Conservation (phyloP, 1,140 invertebrate genomes). For the Harpegnathos saltator region DNA sequence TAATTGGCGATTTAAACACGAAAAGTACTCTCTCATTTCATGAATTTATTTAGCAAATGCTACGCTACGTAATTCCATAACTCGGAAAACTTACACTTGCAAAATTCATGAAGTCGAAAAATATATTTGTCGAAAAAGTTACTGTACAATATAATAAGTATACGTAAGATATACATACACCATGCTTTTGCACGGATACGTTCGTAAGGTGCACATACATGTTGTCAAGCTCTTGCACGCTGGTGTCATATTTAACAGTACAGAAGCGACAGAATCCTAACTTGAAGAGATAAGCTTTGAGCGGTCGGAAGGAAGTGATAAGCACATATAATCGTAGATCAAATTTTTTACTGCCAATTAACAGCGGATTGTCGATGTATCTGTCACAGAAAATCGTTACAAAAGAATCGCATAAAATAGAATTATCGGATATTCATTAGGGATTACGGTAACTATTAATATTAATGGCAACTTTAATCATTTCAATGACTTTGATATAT, state of each 20-base stretch:
- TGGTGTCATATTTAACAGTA: constrained; percentile 92
- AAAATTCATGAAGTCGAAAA: too few relatives aligned
- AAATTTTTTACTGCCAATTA: constrained; percentile 96
- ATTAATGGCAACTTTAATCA: too few relatives aligned
- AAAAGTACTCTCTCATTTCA: too few relatives aligned
- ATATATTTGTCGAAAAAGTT: not conserved
- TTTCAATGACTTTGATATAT: too few relatives aligned
- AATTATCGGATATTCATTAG: not conserved
- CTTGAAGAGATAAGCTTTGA: constrained; percentile 92
- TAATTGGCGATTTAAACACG: too few relatives aligned
- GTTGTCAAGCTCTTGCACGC: constrained; percentile 92
- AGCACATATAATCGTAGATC: constrained; percentile 94
- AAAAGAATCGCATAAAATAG: not conserved
- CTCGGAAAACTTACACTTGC: too few relatives aligned
- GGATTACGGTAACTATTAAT: too few relatives aligned
- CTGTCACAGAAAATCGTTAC: constrained; percentile 73
- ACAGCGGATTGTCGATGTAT: constrained; percentile 94
- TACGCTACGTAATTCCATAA: too few relatives aligned
- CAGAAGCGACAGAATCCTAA: constrained; percentile 95
- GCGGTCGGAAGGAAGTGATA: constrained; percentile 94
- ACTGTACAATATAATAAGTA: not conserved
- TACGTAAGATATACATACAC: constrained; percentile 86
- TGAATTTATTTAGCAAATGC: too few relatives aligned
- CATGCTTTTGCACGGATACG: constrained; percentile 95
- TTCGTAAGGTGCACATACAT: constrained; percentile 96